Percentiles rank a stretch among this genome's conserved stretches.
These are phyloP conservation scores for Neodon shergylaensis DNA, from an alignment of 2,113 vertebrate genomes.

Conservation along the genomic window DNA sequence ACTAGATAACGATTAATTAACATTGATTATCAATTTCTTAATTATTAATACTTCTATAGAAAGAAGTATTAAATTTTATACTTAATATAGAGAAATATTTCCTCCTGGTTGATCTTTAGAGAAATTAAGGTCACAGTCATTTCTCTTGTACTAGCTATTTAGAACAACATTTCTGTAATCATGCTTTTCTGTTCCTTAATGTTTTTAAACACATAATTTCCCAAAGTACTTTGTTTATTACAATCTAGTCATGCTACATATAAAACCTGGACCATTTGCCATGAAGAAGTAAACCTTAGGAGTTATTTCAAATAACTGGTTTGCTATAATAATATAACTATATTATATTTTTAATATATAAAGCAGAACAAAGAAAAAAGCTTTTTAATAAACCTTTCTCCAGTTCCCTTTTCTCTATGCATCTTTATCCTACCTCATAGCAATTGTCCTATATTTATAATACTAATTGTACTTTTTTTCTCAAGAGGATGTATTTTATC, in stretches of 20 bases:
- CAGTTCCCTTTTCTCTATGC: neutral
- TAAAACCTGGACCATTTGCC: neutral
- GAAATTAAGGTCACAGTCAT: conserved; percentile 19
- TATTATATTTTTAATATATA: conserved; percentile 31
- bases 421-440: conserved; percentile 39
- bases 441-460: conserved; percentile 22
- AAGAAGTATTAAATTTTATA: conserved; percentile 28
- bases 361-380: neutral
- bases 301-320: conserved; percentile 4
- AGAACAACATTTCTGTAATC: conserved; percentile 1
- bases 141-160: neutral
- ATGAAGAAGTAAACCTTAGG: neutral
- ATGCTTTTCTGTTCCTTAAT: conserved; percentile 21
- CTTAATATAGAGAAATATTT: conserved; percentile 13
- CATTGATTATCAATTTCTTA: neutral
- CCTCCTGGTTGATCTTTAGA: neutral
- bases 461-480: conserved; percentile 14
- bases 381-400: neutral
- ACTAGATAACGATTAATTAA: conserved; percentile 19
- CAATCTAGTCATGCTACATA: neutral
- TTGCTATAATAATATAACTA: neutral
- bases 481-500: conserved; percentile 13
- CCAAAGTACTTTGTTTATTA: neutral
- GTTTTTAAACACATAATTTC: conserved; percentile 1
- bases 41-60: conserved; percentile 14